Evolutionary conservation across 1,140 invertebrate genomes (phyloP), one percentile per base, ranked within the genome.

Genomic region (Pogonomyrmex californicus): DNA sequence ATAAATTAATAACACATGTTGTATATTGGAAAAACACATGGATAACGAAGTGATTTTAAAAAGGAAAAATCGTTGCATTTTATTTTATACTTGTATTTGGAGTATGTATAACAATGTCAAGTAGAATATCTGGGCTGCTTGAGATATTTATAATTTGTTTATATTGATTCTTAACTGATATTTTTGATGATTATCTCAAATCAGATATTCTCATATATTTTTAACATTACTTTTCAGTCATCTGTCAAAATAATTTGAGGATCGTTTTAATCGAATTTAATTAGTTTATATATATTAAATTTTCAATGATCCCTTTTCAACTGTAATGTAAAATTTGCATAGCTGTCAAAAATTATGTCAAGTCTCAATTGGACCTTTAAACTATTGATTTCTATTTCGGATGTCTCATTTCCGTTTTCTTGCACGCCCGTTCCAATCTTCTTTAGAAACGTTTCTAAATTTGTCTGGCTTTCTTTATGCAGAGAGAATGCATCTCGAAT

Each of bases 161-260:
- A 68, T 23, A 60, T 81, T 66, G n/a, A 79, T 79, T 68, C 7
- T 58, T 23, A 83, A 73, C 66, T 41, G 79, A 47, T 56, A 47
- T 10, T 36, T 51, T 71, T 10, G 30, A 73, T 62, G 36, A 33
- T 68, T 81, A 75, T 62, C 44, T 83, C 12, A 41, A 23, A 81
- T 82, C 54, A 75, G 79, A 75, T 60, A 49, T 36, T 47, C 10
- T 54, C 4, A 0, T 7, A 23, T 82, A 47, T 5, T 60, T 83
- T 33, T 49, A 33, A 30, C 36, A 33, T 81, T 44, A 75, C 60
- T 54, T 73, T 47, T 49, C 49, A 2, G 1, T n/a, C 23, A 30
- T n/a, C 4, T 82, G 9, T 58, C 66, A 47, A 60, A 6, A 1
- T 75, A 60, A 73, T 60, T 36, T 12, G 2, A 73, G 7, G n/a